Evolutionary conservation across 2,888 invertebrate species (phyloP).

Genomic region (Cryptus viduatorius): DNA sequence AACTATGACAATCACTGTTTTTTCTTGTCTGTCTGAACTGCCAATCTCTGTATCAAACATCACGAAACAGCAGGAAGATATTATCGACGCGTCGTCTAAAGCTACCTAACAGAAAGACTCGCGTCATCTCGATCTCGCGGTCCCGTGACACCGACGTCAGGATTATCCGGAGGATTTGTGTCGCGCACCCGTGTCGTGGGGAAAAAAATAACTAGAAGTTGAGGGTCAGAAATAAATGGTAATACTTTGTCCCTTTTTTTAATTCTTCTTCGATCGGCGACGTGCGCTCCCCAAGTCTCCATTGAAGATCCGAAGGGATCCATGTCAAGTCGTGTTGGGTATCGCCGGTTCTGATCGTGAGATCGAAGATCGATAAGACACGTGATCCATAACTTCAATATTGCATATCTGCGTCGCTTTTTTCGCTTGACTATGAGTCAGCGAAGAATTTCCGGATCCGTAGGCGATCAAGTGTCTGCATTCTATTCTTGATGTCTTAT

Average conservation of each 20-base stretch:
- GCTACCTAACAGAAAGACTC: constrained; percentile 42
- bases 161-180: constrained; percentile 70
- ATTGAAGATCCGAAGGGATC: constrained; percentile 13
- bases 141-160: constrained; percentile 62
- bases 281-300: constrained; percentile 7
- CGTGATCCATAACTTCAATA: constrained; percentile 40
- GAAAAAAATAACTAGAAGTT: constrained; percentile 49
- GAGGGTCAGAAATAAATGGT: constrained; percentile 45
- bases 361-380: constrained; percentile 55
- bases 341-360: constrained; percentile 14
- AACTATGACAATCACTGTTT: constrained; percentile 2
- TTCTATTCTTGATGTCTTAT: neutral
- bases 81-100: constrained; percentile 55
- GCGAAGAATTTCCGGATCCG: neutral
- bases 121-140: constrained; percentile 49
- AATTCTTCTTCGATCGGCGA: constrained; percentile 26
- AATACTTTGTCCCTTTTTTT: neutral
- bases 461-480: neutral
- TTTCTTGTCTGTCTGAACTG: neutral
- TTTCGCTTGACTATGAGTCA: constrained; percentile 2
- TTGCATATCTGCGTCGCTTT: constrained; percentile 17
- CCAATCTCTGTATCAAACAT: neutral
- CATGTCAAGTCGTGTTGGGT: neutral
- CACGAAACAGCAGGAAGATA: constrained; percentile 44
- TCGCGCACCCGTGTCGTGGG: constrained; percentile 54